Percentiles rank a stretch among this genome's conserved stretches.
Conservation (phyloP, 1,140 invertebrate species). For the Platorchestia sp. region DNA sequence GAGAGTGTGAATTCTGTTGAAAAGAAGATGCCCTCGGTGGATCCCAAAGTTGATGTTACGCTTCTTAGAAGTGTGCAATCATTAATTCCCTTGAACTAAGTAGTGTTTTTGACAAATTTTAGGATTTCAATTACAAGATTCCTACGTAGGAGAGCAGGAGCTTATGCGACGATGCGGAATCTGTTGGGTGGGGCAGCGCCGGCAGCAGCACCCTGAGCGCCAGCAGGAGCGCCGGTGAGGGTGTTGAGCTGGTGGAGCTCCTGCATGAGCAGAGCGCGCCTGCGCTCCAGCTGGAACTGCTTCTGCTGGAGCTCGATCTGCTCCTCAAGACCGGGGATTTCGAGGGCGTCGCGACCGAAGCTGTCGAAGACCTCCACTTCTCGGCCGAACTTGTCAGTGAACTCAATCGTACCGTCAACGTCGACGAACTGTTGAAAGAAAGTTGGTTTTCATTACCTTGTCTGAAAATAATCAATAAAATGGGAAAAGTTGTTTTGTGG, state of each 20-base stretch:
- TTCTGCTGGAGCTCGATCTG: constrained; percentile 56
- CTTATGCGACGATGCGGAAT: constrained; percentile 35
- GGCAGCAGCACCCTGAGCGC: neutral
- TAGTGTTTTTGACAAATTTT: neutral
- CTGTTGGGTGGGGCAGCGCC: neutral
- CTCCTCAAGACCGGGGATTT: constrained; percentile 22
- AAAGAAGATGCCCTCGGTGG: constrained; percentile 26
- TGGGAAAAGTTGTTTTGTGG: neutral
- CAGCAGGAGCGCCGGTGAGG: neutral
- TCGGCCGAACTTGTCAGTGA: constrained; percentile 57
- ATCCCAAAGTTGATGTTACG: constrained; percentile 25
- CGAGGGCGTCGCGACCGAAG: constrained; percentile 56
- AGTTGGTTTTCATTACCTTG: neutral
- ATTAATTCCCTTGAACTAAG: neutral
- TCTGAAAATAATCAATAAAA: neutral
- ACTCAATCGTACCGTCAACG: constrained; percentile 56
- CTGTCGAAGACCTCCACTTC: constrained; percentile 57
- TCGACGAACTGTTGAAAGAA: constrained; percentile 49
- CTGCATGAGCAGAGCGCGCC: constrained; percentile 46
- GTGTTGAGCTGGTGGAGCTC: constrained; percentile 31
- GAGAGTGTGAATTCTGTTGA: neutral
- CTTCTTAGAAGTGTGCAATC: neutral
- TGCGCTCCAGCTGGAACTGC: constrained; percentile 49
- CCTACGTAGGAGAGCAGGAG: neutral
- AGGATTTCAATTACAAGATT: neutral